Conservation (phyloP, 92 coral and sea anemone species). For the Epizoanthus stellaris region DNA sequence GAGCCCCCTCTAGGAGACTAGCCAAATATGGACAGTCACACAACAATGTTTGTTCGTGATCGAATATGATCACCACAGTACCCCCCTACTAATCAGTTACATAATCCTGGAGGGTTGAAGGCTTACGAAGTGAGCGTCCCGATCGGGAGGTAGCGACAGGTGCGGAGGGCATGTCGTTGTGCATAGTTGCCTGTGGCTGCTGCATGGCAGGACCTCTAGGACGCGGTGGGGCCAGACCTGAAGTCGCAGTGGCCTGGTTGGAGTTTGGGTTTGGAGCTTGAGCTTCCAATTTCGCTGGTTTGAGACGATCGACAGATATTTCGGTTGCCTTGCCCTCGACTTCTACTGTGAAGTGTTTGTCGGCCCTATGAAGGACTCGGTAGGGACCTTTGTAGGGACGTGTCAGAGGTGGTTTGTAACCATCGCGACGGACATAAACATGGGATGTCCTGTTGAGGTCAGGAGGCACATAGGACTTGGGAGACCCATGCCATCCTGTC, state of each 20-base stretch:
- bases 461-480: constrained; percentile 6
- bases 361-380: no score
- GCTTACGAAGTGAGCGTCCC: constrained; percentile 13
- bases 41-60: background rate
- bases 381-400: no score
- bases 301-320: no score
- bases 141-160: constrained; percentile 6
- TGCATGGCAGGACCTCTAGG: constrained; percentile 1
- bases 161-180: background rate
- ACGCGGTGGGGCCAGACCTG: no score
- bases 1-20: background rate
- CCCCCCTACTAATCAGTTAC: constrained; percentile 10
- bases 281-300: no score
- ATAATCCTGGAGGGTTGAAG: constrained; percentile 9
- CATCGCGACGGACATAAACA: constrained; percentile 45
- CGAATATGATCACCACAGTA: constrained; percentile 12
- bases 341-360: no score
- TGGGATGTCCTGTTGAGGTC: constrained; percentile 48
- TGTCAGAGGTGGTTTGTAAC: background rate
- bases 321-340: no score
- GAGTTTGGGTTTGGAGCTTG: no score
- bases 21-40: background rate
- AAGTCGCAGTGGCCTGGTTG: no score
- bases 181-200: constrained; percentile 5
- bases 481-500: constrained; percentile 26